phyloP scores from a whole-genome alignment of 2,888 invertebrate genomes.

The Ochlodes sylvanus region DNA sequence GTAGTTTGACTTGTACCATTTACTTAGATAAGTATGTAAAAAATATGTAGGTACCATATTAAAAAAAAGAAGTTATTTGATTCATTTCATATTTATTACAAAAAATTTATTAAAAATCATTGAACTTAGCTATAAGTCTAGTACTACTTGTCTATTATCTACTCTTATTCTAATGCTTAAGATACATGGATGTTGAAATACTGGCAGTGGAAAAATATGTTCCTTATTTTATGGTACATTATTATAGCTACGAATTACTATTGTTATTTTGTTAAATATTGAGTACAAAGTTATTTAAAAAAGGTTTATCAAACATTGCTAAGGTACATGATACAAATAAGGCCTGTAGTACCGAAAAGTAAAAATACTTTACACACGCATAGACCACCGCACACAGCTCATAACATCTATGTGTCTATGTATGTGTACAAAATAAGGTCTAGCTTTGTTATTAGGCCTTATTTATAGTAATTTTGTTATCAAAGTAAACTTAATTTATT shows the following conservation, averaged over 20 bases:
- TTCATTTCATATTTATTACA: slow-evolving; percentile 74
- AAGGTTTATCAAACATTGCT: slow-evolving; percentile 1
- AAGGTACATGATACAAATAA: too few relatives aligned
- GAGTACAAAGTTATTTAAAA: slow-evolving; percentile 30
- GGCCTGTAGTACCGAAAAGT: too few relatives aligned
- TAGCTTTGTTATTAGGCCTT: too few relatives aligned
- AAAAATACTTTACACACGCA: too few relatives aligned
- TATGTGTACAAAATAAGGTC: too few relatives aligned
- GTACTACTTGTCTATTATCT: slow-evolving; percentile 61
- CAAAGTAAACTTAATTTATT: too few relatives aligned
- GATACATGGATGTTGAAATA: slow-evolving; percentile 79
- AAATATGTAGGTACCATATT: neutral
- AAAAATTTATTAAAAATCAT: slow-evolving; percentile 84
- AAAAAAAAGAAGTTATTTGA: slow-evolving; percentile 39
- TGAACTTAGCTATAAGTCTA: slow-evolving; percentile 69
- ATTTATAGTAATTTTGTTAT: too few relatives aligned
- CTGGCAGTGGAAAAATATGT: slow-evolving; percentile 85
- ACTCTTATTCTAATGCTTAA: slow-evolving; percentile 60
- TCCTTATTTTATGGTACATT: slow-evolving; percentile 52
- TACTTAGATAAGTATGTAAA: too few relatives aligned
- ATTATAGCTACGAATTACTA: slow-evolving; percentile 39
- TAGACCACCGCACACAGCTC: too few relatives aligned
- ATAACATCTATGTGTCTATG: too few relatives aligned
- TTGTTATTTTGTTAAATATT: slow-evolving; percentile 35
- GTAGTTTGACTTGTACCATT: too few relatives aligned